phyloP scores from a whole-genome alignment of 2,888 invertebrate species.

The Keiferia lycopersicella region DNA sequence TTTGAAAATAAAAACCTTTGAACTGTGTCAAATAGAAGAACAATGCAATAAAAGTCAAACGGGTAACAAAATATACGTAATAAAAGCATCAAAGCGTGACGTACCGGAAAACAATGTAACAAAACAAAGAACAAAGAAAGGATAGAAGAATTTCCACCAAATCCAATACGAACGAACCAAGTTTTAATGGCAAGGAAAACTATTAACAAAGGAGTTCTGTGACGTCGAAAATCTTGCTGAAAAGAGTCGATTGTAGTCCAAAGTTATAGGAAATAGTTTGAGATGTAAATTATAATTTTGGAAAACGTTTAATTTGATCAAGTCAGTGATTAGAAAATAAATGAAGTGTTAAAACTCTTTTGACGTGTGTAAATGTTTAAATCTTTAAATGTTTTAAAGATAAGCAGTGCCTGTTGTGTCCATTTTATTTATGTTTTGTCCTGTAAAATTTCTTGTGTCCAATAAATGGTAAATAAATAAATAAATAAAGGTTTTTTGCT shows the following conservation, averaged over 20 bases:
- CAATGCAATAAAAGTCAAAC: neutral
- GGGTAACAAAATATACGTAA: neutral
- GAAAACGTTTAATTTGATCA: too few species aligned
- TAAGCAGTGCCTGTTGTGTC: too few species aligned
- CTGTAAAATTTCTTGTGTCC: too few species aligned
- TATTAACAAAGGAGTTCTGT: constrained; percentile 26
- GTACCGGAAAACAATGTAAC: constrained; percentile 2
- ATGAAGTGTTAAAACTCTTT: too few species aligned
- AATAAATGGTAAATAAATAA: too few species aligned
- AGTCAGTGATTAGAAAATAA: too few species aligned
- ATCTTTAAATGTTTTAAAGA: too few species aligned
- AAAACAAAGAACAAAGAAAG: constrained; percentile 22
- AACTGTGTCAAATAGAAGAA: too few species aligned
- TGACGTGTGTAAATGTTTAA: too few species aligned
- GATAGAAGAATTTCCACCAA: constrained; percentile 20
- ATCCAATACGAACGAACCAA: constrained; percentile 19
- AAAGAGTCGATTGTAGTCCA: neutral
- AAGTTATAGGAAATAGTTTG: neutral
- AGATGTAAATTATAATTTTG: neutral
- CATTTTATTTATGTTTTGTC: too few species aligned
- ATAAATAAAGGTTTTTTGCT: too few species aligned
- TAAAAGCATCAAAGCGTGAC: neutral
- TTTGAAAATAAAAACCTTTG: too few species aligned
- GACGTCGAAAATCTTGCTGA: constrained; percentile 10
- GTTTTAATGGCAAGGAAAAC: constrained; percentile 30